Conservation (phyloP, 2,888 invertebrate genomes). For the Drosophila niveifrons region DNA sequence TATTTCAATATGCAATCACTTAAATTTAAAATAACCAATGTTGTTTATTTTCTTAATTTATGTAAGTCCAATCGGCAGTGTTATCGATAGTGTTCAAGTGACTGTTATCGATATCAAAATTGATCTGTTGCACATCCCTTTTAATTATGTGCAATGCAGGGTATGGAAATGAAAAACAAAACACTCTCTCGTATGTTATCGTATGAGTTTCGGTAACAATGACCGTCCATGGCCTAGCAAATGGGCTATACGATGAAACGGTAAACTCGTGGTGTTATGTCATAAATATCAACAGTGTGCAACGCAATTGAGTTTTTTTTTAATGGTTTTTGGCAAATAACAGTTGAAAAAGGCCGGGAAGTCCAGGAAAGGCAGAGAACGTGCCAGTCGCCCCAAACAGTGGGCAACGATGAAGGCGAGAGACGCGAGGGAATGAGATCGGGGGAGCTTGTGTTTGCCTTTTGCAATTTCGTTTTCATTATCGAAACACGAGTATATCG, state of each 20-base stretch:
- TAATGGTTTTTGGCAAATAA: conserved; percentile 75
- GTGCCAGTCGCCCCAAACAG: conserved; percentile 54
- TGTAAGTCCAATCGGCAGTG: neutral
- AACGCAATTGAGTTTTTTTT: conserved; percentile 63
- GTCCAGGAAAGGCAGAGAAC: conserved; percentile 74
- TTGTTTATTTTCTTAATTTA: no score
- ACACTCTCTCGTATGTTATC: neutral
- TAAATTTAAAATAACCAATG: no score
- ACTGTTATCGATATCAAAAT: no score
- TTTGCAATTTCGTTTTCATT: conserved; percentile 76
- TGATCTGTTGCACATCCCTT: no score
- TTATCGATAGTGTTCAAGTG: no score
- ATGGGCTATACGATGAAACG: conserved; percentile 4
- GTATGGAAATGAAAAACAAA: conserved; percentile 4
- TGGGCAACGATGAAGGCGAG: neutral
- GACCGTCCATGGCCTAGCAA: conserved; percentile 73
- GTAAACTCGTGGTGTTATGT: conserved; percentile 54
- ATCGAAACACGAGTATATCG: conserved; percentile 52
- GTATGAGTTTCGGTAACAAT: conserved; percentile 50
- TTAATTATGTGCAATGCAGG: neutral
- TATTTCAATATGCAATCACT: no score
- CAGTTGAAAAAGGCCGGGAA: conserved; percentile 67
- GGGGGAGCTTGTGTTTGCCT: conserved; percentile 37
- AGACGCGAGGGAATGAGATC: neutral
- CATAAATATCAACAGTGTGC: conserved; percentile 63